Base-by-base conservation (phyloP, 2,888 invertebrate genomes). In the Helleia helle region DNA sequence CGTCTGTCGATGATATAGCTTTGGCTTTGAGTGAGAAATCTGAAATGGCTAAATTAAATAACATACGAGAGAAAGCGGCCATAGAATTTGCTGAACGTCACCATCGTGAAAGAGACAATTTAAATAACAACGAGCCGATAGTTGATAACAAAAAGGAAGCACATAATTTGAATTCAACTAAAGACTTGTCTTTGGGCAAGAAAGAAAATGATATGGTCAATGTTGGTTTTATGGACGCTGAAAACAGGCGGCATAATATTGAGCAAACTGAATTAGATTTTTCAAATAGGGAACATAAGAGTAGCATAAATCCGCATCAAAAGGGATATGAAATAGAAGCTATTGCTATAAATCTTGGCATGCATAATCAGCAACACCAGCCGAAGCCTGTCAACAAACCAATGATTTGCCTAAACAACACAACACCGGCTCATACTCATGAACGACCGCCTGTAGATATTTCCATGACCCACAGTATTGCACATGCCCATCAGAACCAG, bases 181-280 rank as follows among this genome's bases (percentile, higher is more conserved):
- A 72, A 49, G n/a, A n/a, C n/a, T n/a, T n/a, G n/a, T 50, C 67
- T 3, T 54, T 67, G 6, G 55, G 61, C 5, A 75, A 69, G 39
- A 70, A 77, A 45, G 79, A 83, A 47, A 71, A 68, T 26, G 85
- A 86, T 51, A 81, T 86, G 81, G 66, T 85, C 1, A 85, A 84
- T 50, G 81, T 85, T 81, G 84, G 85, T 2, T 86, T 85, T 48
- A 66, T 80, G 62, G 76, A 75, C 46, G 58, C 71, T 3, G 83
- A 84, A 2, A 79, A 76, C 13, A 63, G 73, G 42, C 59, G 71
- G 43, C 62, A 48, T 47, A 64, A 56, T 42, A 59, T 49, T 22
- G 75, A 77, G 25, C 44, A 47, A 9, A 66, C 65, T 46, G 62
- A 68, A 27, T 51, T 58, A 17, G 65, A 55, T 41, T 59, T 58